These are phyloP conservation scores for Brachionus rotundiformis DNA, from an alignment of 1,140 invertebrate species.

Conservation along the genomic window DNA sequence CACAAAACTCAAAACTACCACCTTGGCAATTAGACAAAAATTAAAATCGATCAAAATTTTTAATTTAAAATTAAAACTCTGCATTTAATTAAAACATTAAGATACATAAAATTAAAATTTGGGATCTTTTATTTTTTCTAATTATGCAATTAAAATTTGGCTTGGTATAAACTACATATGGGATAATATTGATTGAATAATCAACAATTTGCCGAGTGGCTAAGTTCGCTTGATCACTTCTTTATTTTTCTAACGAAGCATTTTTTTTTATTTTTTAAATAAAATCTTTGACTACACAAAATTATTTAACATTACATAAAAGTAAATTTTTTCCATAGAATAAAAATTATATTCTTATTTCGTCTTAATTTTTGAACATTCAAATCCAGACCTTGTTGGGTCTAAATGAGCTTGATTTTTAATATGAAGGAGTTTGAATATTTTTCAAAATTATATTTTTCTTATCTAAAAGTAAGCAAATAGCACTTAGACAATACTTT, in stretches of 20 bases:
- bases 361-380: not conserved
- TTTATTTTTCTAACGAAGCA: not conserved
- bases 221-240: not conserved
- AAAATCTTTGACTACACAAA: not conserved
- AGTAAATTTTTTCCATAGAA: not conserved
- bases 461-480: constrained; percentile 9
- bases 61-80: not conserved
- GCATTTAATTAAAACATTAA: too few relatives aligned
- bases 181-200: not conserved
- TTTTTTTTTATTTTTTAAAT: not conserved
- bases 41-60: not conserved
- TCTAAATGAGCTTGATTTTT: not conserved
- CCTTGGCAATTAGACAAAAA: not conserved
- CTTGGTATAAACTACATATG: not conserved
- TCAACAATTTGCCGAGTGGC: not conserved
- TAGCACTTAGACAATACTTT: not conserved
- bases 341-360: not conserved
- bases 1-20: constrained; percentile 13
- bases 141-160: not conserved
- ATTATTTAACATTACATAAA: not conserved
- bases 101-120: too few relatives aligned
- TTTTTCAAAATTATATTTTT: not conserved
- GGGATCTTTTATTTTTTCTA: not conserved
- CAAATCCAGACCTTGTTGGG: not conserved
- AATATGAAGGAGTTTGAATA: not conserved